phyloP scores from a whole-genome alignment of 2,113 vertebrate genomes.

The Microcebus tavaratra region DNA sequence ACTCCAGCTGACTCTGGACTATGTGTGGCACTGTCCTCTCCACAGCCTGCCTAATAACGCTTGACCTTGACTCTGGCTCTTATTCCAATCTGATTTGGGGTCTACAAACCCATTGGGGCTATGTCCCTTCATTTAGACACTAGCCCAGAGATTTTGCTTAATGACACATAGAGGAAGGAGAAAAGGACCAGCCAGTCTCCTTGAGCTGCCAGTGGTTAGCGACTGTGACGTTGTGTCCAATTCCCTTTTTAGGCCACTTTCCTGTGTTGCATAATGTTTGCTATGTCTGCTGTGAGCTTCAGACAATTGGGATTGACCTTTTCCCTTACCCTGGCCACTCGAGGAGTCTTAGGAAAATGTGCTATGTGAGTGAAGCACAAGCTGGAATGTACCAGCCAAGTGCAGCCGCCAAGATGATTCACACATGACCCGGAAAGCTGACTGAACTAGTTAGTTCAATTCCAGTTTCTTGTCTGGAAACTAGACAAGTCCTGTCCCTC shows the following conservation, averaged over 20 bases:
- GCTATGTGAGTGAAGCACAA: neutral
- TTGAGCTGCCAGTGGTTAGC: rapidly evolving
- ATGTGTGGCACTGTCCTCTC: neutral
- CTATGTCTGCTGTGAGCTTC: neutral
- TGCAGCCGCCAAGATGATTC: neutral
- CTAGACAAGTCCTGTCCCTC: neutral
- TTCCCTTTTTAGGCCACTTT: neutral
- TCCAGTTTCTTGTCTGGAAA: neutral
- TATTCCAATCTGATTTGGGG: neutral
- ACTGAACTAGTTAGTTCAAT: neutral
- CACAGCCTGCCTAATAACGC: neutral
- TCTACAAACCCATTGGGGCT: neutral
- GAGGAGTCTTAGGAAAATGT: neutral
- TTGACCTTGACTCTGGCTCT: neutral
- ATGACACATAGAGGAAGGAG: neutral
- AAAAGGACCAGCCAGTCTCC: neutral
- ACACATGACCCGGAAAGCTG: neutral
- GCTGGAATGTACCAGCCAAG: neutral
- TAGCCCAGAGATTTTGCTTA: neutral
- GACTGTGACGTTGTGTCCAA: neutral
- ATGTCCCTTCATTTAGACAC: neutral
- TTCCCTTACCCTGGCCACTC: neutral
- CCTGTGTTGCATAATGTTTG: neutral
- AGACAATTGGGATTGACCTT: neutral
- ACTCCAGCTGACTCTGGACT: neutral